Conservation (phyloP, 2,888 invertebrate genomes). For the Diaphora mendica region DNA sequence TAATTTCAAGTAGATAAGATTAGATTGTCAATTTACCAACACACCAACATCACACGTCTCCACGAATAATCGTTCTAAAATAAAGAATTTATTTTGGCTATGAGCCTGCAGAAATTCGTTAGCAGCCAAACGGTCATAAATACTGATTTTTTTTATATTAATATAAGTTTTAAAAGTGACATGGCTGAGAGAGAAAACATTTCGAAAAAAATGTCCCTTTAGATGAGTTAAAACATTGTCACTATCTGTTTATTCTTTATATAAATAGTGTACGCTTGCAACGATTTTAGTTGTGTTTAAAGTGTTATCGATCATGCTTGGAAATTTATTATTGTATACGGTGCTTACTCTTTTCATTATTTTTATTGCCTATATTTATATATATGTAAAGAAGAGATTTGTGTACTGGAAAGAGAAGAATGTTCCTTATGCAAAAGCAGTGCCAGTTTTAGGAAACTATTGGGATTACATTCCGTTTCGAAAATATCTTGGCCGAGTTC, state of each 20-base stretch:
- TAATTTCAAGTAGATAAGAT: not conserved
- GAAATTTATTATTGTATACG: not conserved
- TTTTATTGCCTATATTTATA: conserved; percentile 36
- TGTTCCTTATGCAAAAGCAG: conserved; percentile 42
- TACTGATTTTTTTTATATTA: not conserved
- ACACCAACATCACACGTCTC: not conserved
- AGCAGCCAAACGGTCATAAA: not conserved
- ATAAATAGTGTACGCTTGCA: conserved; percentile 4
- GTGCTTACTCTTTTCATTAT: not conserved
- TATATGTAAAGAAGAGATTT: not conserved
- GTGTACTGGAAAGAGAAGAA: conserved; percentile 30
- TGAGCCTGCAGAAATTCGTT: not conserved
- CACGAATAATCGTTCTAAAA: not conserved
- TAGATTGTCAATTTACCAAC: not conserved
- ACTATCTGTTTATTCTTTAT: not conserved
- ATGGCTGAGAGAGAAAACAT: not conserved
- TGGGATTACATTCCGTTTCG: conserved; percentile 58
- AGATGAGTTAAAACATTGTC: not conserved
- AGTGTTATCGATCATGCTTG: conserved; percentile 7
- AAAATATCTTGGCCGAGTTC: conserved; percentile 48
- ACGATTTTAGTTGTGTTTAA: not conserved
- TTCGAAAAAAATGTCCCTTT: not conserved
- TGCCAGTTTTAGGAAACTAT: conserved; percentile 68
- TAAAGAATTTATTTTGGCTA: not conserved
- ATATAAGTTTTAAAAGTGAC: not conserved